Evolutionary conservation across 2,113 vertebrate species (phyloP).

Genomic region (Oncorhynchus clarkii): DNA sequence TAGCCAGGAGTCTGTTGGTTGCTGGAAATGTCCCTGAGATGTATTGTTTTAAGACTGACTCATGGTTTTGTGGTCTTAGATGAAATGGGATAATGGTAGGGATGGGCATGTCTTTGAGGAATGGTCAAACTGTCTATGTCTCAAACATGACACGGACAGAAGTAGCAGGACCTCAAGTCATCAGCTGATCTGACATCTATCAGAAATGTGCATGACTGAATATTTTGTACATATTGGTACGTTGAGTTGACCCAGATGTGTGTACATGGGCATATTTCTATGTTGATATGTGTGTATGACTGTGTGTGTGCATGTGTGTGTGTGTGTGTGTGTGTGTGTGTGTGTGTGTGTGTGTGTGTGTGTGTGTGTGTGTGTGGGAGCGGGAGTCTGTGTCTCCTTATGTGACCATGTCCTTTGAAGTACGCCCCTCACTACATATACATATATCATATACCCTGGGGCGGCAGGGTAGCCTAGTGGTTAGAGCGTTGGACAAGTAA

Average conservation of each 20-base stretch:
- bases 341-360: no score
- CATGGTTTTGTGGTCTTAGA: neutral
- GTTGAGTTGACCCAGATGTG: no score
- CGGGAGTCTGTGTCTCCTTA: neutral
- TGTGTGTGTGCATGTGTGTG: no score
- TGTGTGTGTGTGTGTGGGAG: neutral
- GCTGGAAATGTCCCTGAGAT: neutral
- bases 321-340: neutral
- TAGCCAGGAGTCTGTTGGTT: neutral
- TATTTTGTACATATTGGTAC: no score
- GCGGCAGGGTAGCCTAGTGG: no score
- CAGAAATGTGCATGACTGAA: no score
- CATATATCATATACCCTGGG: no score
- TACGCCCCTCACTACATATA: neutral
- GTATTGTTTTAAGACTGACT: neutral
- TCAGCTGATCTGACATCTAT: neutral
- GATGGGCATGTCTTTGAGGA: no score
- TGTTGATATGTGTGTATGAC: no score
- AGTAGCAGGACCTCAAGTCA: neutral
- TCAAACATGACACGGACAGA: neutral
- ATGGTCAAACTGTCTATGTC: neutral
- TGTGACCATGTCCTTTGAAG: neutral
- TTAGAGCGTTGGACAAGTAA: no score
- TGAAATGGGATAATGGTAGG: constrained; percentile 9
- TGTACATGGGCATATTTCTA: no score